Evolutionary conservation across 2,888 invertebrate genomes (phyloP).

Genomic region (Ochropleura leucogaster): DNA sequence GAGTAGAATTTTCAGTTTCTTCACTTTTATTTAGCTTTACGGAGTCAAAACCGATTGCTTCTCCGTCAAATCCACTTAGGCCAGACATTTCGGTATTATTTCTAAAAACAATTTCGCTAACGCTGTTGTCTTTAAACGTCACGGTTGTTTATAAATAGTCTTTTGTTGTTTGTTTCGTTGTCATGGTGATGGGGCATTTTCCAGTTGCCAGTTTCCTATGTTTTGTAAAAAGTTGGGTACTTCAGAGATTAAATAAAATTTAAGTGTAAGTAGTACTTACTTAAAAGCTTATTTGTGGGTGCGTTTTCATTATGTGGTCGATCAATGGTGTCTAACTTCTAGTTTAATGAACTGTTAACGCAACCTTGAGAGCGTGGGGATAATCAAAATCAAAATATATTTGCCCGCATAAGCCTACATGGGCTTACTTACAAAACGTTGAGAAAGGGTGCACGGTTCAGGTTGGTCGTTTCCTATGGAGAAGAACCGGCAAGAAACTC

Average conservation of each 20-base stretch:
- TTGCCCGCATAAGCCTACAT: too few species aligned
- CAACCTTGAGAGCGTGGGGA: too few species aligned
- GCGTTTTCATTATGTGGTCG: too few species aligned
- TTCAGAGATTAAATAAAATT: neutral
- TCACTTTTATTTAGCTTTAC: slow-evolving; percentile 68
- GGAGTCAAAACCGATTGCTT: slow-evolving; percentile 82
- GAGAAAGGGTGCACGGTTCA: too few species aligned
- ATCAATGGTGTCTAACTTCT: too few species aligned
- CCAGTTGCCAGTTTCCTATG: slow-evolving; percentile 52
- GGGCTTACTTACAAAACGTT: too few species aligned
- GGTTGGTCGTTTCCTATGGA: too few species aligned
- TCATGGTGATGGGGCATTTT: slow-evolving; percentile 48
- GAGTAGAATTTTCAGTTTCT: slow-evolving; percentile 73
- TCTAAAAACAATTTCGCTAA: slow-evolving; percentile 10
- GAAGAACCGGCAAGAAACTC: too few species aligned
- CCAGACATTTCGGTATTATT: slow-evolving; percentile 71
- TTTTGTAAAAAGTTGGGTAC: slow-evolving; percentile 17
- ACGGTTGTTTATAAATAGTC: slow-evolving; percentile 59
- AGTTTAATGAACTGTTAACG: too few species aligned
- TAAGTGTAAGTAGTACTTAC: neutral
- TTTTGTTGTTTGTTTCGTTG: slow-evolving; percentile 61
- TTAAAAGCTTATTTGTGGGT: neutral
- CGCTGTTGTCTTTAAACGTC: slow-evolving; percentile 35
- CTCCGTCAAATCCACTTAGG: slow-evolving; percentile 84
- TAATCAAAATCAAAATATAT: too few species aligned